Percentiles rank a stretch among this genome's conserved stretches.
Evolutionary conservation across 2,797 vertebrate genomes (phyloP).

Genomic region (Gobio occitaniae): DNA sequence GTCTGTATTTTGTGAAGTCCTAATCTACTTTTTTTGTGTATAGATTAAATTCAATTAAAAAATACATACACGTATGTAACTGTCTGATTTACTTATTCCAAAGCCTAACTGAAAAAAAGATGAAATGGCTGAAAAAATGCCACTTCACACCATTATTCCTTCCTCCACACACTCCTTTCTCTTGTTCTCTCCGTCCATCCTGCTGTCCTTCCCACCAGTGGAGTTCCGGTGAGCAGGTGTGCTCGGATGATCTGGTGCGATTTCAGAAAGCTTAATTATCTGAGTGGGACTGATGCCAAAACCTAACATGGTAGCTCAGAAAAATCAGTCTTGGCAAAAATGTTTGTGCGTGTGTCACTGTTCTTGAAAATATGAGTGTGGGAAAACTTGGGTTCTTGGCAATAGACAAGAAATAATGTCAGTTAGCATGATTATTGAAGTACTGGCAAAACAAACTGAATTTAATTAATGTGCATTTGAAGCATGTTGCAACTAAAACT

Average conservation of each 20-base stretch:
- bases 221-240: slow-evolving; percentile 65
- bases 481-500: background rate
- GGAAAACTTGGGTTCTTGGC: background rate
- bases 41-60: background rate
- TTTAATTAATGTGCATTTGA: background rate
- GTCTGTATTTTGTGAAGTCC: background rate
- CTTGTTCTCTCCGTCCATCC: slow-evolving; percentile 5
- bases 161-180: slow-evolving; percentile 24
- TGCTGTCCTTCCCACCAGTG: slow-evolving; percentile 29
- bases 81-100: background rate
- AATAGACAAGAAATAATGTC: background rate
- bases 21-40: background rate
- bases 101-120: background rate
- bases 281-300: slow-evolving; percentile 53
- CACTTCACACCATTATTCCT: slow-evolving; percentile 3
- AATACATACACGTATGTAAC: background rate
- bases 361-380: slow-evolving; percentile 18
- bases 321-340: slow-evolving; percentile 30
- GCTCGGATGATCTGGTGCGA: slow-evolving; percentile 48
- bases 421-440: background rate
- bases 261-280: slow-evolving; percentile 62
- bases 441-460: background rate
- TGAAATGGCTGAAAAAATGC: slow-evolving; percentile 1
- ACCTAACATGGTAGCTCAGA: slow-evolving; percentile 42
- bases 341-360: background rate